Percentiles rank a stretch among this genome's conserved stretches.
Evolutionary conservation across 2,888 invertebrate species (phyloP).

Genomic region (Cantharis rustica): DNA sequence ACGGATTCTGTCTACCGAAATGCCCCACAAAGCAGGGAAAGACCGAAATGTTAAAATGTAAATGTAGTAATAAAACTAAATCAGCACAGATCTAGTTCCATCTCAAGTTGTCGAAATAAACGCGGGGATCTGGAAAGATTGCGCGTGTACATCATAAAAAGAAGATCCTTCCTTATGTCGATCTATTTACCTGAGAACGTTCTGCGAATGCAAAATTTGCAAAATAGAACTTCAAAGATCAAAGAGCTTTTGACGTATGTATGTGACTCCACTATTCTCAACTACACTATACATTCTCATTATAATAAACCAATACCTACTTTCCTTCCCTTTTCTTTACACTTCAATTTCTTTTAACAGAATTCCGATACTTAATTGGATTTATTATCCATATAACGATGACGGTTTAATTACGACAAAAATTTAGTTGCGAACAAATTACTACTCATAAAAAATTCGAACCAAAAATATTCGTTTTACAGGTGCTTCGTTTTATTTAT

Average conservation of each 20-base stretch:
- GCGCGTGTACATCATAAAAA: conserved; percentile 37
- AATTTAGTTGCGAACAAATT: no score
- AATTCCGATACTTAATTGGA: not conserved
- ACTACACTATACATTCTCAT: not conserved
- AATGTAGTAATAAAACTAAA: conserved; percentile 44
- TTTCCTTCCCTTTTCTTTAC: not conserved
- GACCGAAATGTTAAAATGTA: conserved; percentile 40
- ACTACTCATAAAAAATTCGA: no score
- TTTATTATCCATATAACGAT: not conserved
- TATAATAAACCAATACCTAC: not conserved
- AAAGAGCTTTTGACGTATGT: conserved; percentile 26
- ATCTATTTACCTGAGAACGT: conserved; percentile 37
- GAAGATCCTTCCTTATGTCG: conserved; percentile 32
- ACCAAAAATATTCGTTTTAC: no score
- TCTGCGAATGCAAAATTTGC: conserved; percentile 25
- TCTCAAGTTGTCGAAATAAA: conserved; percentile 39
- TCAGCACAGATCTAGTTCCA: conserved; percentile 40
- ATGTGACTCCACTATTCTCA: not conserved
- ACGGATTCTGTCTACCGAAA: conserved; percentile 32
- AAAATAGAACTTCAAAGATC: conserved; percentile 23
- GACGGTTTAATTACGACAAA: no score
- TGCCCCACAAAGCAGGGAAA: conserved; percentile 30
- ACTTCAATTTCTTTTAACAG: not conserved
- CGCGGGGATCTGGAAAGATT: conserved; percentile 34
- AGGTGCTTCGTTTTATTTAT: no score